A percentile compares a stretch with the other conserved stretches of the same genome.
Evolutionary conservation across 2,888 invertebrate species (phyloP).

Genomic region (Dynastes grantii): DNA sequence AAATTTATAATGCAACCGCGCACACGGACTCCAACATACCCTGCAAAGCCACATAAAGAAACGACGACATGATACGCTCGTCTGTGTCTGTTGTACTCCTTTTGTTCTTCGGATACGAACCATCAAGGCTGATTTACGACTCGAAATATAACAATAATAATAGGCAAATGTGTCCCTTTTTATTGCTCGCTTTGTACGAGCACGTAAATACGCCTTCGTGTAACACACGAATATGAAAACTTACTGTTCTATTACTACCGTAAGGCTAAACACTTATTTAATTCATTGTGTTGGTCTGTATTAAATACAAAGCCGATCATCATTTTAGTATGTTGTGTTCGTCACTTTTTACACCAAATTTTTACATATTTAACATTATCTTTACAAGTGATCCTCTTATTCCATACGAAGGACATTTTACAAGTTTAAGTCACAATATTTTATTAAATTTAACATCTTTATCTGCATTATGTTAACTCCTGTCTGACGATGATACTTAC

Average conservation of each 20-base stretch:
- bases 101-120: not conserved
- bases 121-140: constrained; percentile 3
- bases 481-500: no score
- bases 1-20: constrained; percentile 43
- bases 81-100: not conserved
- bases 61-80: not conserved
- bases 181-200: not conserved
- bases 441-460: no score
- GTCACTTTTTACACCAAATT: no score
- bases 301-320: no score
- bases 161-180: not conserved
- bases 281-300: not conserved
- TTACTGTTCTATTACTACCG: not conserved
- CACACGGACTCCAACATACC: constrained; percentile 21
- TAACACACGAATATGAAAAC: not conserved
- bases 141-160: constrained; percentile 3
- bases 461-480: no score
- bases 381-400: no score
- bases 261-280: not conserved
- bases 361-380: no score
- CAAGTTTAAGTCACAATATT: no score
- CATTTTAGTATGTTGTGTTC: no score
- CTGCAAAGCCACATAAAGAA: constrained; percentile 27
- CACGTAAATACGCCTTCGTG: not conserved
- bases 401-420: no score